These are phyloP conservation scores for Protobothrops flavoviridis DNA, from an alignment of 2,113 vertebrate genomes.

Conservation along the genomic window DNA sequence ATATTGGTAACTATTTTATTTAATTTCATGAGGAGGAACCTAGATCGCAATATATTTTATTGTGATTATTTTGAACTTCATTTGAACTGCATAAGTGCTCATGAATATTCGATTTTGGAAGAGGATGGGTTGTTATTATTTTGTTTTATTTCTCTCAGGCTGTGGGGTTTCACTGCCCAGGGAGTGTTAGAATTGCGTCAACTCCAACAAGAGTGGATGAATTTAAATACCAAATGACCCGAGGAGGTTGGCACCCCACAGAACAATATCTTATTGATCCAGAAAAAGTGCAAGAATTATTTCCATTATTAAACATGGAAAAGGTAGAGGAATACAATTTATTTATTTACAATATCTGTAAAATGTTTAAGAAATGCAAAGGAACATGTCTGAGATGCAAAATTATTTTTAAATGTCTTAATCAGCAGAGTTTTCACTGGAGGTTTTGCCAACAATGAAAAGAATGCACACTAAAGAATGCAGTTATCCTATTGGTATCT, in stretches of 20 bases:
- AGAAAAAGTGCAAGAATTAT: constrained; percentile 87
- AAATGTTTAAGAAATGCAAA: background rate
- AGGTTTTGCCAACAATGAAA: background rate
- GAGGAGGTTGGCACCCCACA: constrained; percentile 86
- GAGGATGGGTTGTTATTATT: background rate
- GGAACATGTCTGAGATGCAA: background rate
- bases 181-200: constrained; percentile 91
- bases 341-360: background rate
- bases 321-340: constrained; percentile 72
- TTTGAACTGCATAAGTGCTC: background rate
- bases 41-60: background rate
- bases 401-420: background rate
- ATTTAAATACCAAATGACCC: constrained; percentile 94
- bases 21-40: background rate
- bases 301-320: constrained; percentile 88
- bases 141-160: constrained; percentile 67
- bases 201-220: constrained; percentile 89
- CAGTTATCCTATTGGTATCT: background rate
- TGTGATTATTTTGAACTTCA: background rate
- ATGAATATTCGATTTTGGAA: background rate
- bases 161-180: constrained; percentile 93
- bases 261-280: constrained; percentile 85
- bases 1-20: background rate
- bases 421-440: background rate
- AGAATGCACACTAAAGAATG: background rate